Evolutionary conservation across 2,888 invertebrate species (phyloP).

Genomic region (Parochlus steinenii): DNA sequence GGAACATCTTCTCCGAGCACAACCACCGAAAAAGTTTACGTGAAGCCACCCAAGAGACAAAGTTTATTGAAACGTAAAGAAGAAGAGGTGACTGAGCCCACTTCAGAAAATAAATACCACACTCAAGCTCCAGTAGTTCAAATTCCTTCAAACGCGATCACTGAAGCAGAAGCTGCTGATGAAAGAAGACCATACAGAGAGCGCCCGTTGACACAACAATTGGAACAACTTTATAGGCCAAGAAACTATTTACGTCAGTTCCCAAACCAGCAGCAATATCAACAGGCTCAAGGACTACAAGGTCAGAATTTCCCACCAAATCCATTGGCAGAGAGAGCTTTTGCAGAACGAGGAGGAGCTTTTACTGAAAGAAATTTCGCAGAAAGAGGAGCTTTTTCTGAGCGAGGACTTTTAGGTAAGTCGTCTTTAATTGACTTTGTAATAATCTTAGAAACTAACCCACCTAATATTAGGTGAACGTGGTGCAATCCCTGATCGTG

Average conservation of each 20-base stretch:
- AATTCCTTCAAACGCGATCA: conserved; percentile 33
- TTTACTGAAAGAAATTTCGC: too few species aligned
- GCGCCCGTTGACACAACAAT: conserved; percentile 12
- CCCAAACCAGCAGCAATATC: background rate
- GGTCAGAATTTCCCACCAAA: too few species aligned
- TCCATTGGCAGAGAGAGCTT: too few species aligned
- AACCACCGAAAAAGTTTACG: conserved; percentile 29
- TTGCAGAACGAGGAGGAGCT: too few species aligned
- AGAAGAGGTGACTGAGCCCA: conserved; percentile 37
- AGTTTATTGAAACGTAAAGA: conserved; percentile 21
- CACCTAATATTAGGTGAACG: too few species aligned
- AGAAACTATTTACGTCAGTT: conserved; percentile 32
- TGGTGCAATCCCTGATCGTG: background rate
- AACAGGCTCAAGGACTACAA: background rate
- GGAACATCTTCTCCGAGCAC: conserved; percentile 13
- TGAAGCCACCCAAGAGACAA: conserved; percentile 13
- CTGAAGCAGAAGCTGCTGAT: conserved; percentile 11
- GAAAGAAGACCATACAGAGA: conserved; percentile 14
- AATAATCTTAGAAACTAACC: too few species aligned
- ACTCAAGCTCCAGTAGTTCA: conserved; percentile 39
- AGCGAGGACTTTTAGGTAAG: too few species aligned
- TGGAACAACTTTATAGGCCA: conserved; percentile 10
- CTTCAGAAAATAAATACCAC: conserved; percentile 33
- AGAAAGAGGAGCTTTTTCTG: too few species aligned
- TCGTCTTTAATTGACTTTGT: too few species aligned